Conservation (phyloP, 2,888 invertebrate species). For the Dasypogon diadema region DNA sequence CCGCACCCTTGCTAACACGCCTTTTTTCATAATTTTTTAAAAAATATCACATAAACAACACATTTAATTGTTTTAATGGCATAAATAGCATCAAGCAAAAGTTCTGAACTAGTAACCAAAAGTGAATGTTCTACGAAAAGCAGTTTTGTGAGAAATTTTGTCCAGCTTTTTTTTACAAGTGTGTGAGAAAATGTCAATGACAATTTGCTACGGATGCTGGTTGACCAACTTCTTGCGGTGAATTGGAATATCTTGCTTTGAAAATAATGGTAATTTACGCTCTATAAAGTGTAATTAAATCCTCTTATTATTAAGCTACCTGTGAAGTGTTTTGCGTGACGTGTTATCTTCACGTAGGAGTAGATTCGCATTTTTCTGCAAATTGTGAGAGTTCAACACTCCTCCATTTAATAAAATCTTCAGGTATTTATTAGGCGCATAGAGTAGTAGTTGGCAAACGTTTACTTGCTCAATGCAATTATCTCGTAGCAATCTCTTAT, state of each 20-base stretch:
- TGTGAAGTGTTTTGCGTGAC: not conserved
- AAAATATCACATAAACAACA: not conserved
- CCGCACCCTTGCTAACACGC: conserved; percentile 52
- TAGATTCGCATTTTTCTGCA: no score
- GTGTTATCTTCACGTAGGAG: not conserved
- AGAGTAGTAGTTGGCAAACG: no score
- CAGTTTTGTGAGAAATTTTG: conserved; percentile 17
- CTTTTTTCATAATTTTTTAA: conserved; percentile 36
- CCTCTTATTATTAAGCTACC: not conserved
- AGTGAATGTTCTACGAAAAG: conserved; percentile 20
- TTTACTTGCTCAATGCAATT: no score
- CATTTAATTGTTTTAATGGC: not conserved
- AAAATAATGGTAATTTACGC: conserved; percentile 46
- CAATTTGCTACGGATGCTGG: conserved; percentile 44
- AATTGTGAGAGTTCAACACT: no score
- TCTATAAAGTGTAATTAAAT: conserved; percentile 38
- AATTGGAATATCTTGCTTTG: conserved; percentile 44
- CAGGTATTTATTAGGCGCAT: no score
- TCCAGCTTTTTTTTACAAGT: not conserved
- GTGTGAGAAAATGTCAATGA: conserved; percentile 49
- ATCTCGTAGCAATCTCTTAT: no score
- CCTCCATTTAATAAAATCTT: no score
- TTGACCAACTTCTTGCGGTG: conserved; percentile 46
- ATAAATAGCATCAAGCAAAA: not conserved
- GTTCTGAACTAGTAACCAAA: not conserved